Evolutionary conservation across 2,888 invertebrate genomes (phyloP), one percentile per base, ranked within the genome.

Genomic region (Gerris lacustris): DNA sequence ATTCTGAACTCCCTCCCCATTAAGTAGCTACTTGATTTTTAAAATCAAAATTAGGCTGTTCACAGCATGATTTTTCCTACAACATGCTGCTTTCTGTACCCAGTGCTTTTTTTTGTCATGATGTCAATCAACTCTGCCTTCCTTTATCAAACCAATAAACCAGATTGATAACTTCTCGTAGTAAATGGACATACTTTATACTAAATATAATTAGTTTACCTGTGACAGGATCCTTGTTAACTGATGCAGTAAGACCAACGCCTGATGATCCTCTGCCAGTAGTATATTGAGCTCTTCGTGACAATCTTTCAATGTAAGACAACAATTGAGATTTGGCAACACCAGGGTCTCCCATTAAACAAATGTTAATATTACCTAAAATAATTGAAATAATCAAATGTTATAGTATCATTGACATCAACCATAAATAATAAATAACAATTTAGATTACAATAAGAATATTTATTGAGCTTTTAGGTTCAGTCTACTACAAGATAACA

Each of bases 261-360:
- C 97, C 97, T 0, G 96, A 96, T 2, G 96, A 96, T 72, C 98
- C 98, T 44, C 97, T 85, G 6, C 76, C 77, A n/a, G 77, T 77
- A 9, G 77, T 77, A 67, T 76, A 82, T 82, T 82, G 82, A 82
- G 90, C 92, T 79, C 98, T 87, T 4, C 94, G 88, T 5, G 97
- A 94, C 72, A 99, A 83, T 62, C 99, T 88, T 79, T 94, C 92
- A 73, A 99, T 96, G 82, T 96, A 99, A 71, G 90, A 88, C 68
- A 99, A 84, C 72, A 99, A 83, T 82, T 99, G 99, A 0, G 96
- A 96, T 83, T 99, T 99, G 70, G 99, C 99, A 71, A 99, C 99
- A 77, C 99, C 99, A 44, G 99, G 99, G 84, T 99, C 99, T 64
- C 99, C 99, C 98, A 99, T 99, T 77, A 99, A 83, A 78, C 98